Conservation (phyloP, 2,888 invertebrate genomes). For the Eremobia ochroleuca region DNA sequence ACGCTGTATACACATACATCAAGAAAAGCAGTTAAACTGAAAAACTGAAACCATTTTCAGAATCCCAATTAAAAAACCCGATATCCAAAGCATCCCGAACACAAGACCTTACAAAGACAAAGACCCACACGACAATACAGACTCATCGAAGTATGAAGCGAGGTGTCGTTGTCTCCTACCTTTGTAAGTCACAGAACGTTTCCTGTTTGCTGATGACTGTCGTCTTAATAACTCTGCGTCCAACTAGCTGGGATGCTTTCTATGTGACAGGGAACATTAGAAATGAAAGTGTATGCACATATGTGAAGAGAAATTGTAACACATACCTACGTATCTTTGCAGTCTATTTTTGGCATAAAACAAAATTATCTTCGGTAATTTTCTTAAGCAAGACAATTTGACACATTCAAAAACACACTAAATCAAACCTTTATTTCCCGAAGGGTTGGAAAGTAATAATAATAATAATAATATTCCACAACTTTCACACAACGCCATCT, state of each 20-base stretch:
- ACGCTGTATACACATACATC: no score
- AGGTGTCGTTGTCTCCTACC: slow-evolving; percentile 52
- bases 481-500: no score
- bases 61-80: slow-evolving; percentile 7
- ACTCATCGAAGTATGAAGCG: slow-evolving; percentile 72
- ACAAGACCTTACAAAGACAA: slow-evolving; percentile 17
- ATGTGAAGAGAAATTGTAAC: neutral
- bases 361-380: no score
- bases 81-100: neutral
- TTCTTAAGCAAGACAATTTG: no score
- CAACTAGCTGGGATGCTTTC: slow-evolving; percentile 13
- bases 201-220: slow-evolving; percentile 63
- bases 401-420: no score
- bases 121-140: slow-evolving; percentile 30
- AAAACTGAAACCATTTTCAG: neutral
- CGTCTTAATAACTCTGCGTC: slow-evolving; percentile 49
- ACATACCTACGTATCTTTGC: neutral
- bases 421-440: no score
- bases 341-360: no score
- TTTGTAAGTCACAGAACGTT: slow-evolving; percentile 53
- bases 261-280: slow-evolving; percentile 16
- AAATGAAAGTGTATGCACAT: neutral
- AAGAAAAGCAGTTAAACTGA: neutral
- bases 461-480: no score
- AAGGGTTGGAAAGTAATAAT: no score